Evolutionary conservation across 2,797 vertebrate species (phyloP), one percentile per base, ranked within the genome.

Genomic region (Psittacula echo): DNA sequence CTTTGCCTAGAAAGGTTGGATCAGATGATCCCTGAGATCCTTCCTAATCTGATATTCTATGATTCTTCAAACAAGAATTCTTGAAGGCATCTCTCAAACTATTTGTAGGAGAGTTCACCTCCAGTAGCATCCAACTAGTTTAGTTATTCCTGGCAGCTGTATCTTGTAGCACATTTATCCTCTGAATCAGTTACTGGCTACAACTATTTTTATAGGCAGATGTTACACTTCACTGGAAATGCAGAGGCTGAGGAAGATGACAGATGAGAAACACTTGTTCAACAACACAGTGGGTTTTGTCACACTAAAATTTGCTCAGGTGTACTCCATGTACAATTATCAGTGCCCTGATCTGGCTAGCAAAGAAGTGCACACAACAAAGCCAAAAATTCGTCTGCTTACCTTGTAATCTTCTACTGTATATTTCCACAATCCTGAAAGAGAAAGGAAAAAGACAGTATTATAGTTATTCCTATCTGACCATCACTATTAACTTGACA

Each of bases 371-470:
- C 37, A 21, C 39, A 18, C 4, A 21, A 32, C 23, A 92, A 72
- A 34, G 24, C 22, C 24, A 17, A 65, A 41, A 68, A 29, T 23
- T 15, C 3, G 1, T 5, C 18, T 65, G 9, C 23, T 95, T 98
- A 99, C 99, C 99, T 99, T 99, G 99, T 88, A 99, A 97, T 97
- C 99, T 98, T 94, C 99, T 98, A 79, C 99, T 99, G 97, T 99
- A 99, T 94, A 99, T 99, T 98, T 99, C 99, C 96, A 99, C 99
- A 9, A 99, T 99, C 98, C 99, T 99, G 92, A 65, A 95, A 94
- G 76, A 90, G 45, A 92, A 65, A 88, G 29, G 13, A 37, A 82
- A 93, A 68, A 54, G 26, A 45, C 12, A 60, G 5, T 5, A 7
- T 74, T 61, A 54, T 0, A 37, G 19, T 54, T 73, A 66, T 19